A percentile compares a stretch with the other conserved stretches of the same genome.
These are phyloP conservation scores for Halocynthia roretzi DNA, from an alignment of 23 tunicate genomes.

Conservation along the genomic window DNA sequence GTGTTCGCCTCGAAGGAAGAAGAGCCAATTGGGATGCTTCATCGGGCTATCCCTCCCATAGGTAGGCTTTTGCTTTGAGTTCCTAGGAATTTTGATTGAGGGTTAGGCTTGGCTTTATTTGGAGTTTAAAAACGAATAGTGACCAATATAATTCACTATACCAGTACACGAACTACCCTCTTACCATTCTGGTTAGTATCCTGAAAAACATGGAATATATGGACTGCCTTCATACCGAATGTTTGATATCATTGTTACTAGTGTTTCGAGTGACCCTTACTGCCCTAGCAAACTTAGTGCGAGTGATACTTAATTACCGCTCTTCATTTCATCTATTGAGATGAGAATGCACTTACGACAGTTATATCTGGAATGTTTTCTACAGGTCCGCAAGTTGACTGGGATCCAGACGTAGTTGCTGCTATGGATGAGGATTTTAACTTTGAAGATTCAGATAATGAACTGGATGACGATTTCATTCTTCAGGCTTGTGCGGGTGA, in stretches of 20 bases:
- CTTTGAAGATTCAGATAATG: slow-evolving; percentile 62
- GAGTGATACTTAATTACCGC: too few species aligned
- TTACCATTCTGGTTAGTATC: too few species aligned
- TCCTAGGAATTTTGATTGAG: too few species aligned
- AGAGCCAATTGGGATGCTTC: slow-evolving; percentile 70
- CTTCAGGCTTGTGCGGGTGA: slow-evolving; percentile 20
- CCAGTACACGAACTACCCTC: too few species aligned
- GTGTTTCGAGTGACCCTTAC: too few species aligned
- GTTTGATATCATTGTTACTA: too few species aligned
- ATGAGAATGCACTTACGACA: background rate
- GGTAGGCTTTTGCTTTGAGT: background rate
- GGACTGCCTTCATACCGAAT: too few species aligned
- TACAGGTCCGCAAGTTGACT: slow-evolving; percentile 62
- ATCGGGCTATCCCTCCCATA: slow-evolving; percentile 64
- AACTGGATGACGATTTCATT: slow-evolving; percentile 76
- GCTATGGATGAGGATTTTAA: slow-evolving; percentile 90
- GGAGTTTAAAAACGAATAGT: background rate
- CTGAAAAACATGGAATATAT: too few species aligned
- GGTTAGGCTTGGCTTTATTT: background rate
- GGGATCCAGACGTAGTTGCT: slow-evolving; percentile 93
- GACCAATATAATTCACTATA: too few species aligned
- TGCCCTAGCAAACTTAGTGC: too few species aligned
- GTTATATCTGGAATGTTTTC: background rate
- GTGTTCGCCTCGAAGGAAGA: slow-evolving; percentile 82
- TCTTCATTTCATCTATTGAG: background rate